Evolutionary conservation across 2,113 vertebrate genomes (phyloP), one percentile per base, ranked within the genome.

Genomic region (Macrotus californicus): DNA sequence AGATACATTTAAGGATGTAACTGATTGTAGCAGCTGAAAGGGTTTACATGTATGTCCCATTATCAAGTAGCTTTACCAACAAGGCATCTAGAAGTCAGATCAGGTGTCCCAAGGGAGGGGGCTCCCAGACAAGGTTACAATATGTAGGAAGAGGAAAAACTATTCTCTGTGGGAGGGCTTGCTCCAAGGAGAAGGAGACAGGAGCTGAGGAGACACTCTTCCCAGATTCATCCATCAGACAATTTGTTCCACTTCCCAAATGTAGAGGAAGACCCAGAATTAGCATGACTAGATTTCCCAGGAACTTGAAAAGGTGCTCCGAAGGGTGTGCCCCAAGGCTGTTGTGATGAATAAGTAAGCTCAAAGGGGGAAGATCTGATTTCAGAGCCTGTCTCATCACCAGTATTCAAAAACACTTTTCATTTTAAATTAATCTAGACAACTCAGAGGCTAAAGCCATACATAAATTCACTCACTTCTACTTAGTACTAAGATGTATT

Each of bases 271-370:
- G 39, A 34, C 19, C 9, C 2, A 13, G 10, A 56, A 11, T 15
- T 48, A 39, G 5, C n/a, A 2, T 5, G 31, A 26, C 43, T 54
- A 8, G 4, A 18, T 36, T 39, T 93, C 15, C 31, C 29, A 19
- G 31, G 31, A 73, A 36, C 24, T 14, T 15, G 64, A 46, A 64
- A 46, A 66, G 36, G 24, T 50, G 31, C 46, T 13, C 76, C 56
- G 10, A 1, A 0, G 3, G 22, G 43, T 19, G 1, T 1, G 2
- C 36, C 18, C 7, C 22, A 54, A 14, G 29, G 9, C 16, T 1
- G 0, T 70, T 5, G 12, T 7, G 6, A 36, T 16, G 4, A 48
- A 7, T 22, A 39, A 2, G 7, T 13, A 15, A 72, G 29, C 24
- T 46, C 16, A 24, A 24, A 41, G 64, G 50, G 5, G 39, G 18